Evolutionary conservation across 1,140 invertebrate species (phyloP).

Genomic region (Drosophila dunni): DNA sequence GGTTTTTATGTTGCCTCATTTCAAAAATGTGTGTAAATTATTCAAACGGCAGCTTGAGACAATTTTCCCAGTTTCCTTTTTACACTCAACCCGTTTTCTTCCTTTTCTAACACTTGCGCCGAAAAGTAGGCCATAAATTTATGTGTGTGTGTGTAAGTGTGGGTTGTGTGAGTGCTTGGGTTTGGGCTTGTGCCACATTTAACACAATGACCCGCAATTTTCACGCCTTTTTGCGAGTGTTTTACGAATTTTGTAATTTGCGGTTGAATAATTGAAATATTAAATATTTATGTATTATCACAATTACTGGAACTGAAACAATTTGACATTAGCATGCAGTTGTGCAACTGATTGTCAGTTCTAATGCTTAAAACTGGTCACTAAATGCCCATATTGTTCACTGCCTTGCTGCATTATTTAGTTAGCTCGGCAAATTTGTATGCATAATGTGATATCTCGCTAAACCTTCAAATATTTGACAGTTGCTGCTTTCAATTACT

Average conservation of each 20-base stretch:
- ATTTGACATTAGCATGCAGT: conserved; percentile 6
- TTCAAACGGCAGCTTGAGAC: conserved; percentile 68
- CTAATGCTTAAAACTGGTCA: background rate
- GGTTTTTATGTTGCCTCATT: conserved; percentile 67
- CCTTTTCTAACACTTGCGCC: background rate
- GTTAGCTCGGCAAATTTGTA: conserved; percentile 2
- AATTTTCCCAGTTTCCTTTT: conserved; percentile 37
- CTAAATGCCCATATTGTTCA: background rate
- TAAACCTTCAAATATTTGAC: background rate
- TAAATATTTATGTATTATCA: conserved; percentile 61
- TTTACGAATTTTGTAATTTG: conserved; percentile 65
- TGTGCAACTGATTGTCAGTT: conserved; percentile 6
- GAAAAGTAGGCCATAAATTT: conserved; percentile 26
- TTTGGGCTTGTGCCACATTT: conserved; percentile 49
- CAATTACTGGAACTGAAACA: background rate
- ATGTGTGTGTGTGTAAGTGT: conserved; percentile 3
- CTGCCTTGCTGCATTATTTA: background rate
- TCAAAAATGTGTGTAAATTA: conserved; percentile 64
- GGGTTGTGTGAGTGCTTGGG: conserved; percentile 1
- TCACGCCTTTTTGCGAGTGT: conserved; percentile 26
- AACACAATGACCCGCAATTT: conserved; percentile 49
- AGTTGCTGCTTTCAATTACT: background rate
- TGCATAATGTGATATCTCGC: background rate
- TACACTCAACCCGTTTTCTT: background rate
- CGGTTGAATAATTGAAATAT: conserved; percentile 75